A percentile compares a stretch with the other conserved stretches of the same genome.
phyloP scores from a whole-genome alignment of 2,113 vertebrate genomes.

The Hippolais icterina region DNA sequence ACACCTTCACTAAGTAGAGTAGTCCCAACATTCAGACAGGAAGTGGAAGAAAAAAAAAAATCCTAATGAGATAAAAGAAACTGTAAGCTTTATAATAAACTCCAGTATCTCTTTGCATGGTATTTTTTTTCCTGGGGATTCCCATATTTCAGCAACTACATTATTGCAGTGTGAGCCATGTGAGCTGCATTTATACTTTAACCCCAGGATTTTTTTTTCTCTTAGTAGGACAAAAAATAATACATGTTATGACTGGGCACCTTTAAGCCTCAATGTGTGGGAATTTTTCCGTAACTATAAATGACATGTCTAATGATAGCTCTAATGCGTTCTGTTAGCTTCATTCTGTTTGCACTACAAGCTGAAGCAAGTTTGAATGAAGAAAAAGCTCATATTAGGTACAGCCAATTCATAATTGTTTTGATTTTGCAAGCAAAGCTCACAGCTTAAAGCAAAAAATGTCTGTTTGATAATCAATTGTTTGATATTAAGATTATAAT shows the following conservation, averaged over 20 bases:
- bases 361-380: constrained; percentile 30
- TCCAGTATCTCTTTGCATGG: neutral
- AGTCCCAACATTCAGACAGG: neutral
- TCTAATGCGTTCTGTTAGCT: neutral
- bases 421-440: neutral
- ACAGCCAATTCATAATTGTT: neutral
- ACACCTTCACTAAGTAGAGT: neutral
- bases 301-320: neutral
- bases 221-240: neutral
- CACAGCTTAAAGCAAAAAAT: neutral
- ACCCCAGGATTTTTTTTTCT: neutral
- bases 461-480: neutral
- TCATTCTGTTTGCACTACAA: neutral
- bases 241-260: neutral
- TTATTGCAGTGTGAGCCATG: neutral
- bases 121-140: neutral
- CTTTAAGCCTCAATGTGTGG: neutral
- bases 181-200: neutral
- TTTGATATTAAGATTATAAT: neutral
- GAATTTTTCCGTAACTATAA: constrained; percentile 30
- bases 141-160: neutral
- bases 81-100: neutral
- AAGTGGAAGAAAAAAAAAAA: neutral
- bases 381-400: neutral
- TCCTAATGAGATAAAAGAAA: neutral